These are phyloP conservation scores for Volucella inanis DNA, from an alignment of 2,888 invertebrate species.

Conservation along the genomic window DNA sequence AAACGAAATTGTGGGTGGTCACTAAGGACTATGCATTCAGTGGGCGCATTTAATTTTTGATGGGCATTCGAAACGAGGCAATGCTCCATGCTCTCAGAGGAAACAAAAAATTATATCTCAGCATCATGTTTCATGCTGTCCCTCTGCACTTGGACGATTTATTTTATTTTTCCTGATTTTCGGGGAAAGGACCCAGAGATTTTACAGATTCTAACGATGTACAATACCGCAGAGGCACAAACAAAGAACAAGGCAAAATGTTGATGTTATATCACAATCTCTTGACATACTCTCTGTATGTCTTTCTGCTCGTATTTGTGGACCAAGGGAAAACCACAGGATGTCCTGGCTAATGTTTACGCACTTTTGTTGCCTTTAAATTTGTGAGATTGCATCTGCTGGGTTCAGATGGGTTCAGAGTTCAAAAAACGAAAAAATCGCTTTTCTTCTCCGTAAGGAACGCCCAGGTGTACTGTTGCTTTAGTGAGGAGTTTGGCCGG, in stretches of 20 bases:
- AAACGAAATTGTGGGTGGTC: too few relatives aligned
- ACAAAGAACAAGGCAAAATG: not conserved
- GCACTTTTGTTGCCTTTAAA: conserved; percentile 39
- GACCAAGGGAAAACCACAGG: not conserved
- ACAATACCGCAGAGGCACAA: conserved; percentile 14
- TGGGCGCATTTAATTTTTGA: conserved; percentile 26
- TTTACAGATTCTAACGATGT: not conserved
- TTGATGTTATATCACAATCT: conserved; percentile 27
- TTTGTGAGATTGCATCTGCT: conserved; percentile 43
- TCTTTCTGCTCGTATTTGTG: not conserved
- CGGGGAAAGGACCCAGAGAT: not conserved
- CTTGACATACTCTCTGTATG: conserved; percentile 15
- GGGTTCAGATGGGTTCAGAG: not conserved
- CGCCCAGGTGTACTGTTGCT: not conserved
- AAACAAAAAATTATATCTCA: conserved; percentile 50
- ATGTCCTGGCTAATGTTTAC: conserved; percentile 30
- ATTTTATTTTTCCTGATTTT: conserved; percentile 44
- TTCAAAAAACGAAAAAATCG: not conserved
- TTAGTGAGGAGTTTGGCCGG: not conserved
- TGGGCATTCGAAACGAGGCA: conserved; percentile 28
- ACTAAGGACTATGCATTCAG: conserved; percentile 3
- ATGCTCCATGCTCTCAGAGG: conserved; percentile 10
- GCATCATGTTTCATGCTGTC: conserved; percentile 52
- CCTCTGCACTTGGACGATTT: conserved; percentile 25
- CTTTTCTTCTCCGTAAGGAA: not conserved